Percentiles rank a stretch among this genome's conserved stretches.
These are phyloP conservation scores for Diceros bicornis DNA, from an alignment of 2,797 vertebrate genomes.

Conservation along the genomic window DNA sequence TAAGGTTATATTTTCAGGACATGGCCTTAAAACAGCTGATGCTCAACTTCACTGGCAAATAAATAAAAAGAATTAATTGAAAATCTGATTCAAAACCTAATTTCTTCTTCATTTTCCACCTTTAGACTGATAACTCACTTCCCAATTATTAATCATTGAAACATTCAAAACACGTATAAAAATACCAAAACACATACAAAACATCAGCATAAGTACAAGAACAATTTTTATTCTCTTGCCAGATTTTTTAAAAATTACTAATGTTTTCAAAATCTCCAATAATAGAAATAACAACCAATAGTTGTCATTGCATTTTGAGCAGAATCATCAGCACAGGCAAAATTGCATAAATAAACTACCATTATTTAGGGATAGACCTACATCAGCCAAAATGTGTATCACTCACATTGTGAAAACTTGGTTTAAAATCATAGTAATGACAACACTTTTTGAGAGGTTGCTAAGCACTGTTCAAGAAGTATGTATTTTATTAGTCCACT, in stretches of 20 bases:
- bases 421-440: background rate
- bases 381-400: background rate
- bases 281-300: slow-evolving; percentile 1
- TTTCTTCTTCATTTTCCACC: background rate
- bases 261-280: slow-evolving; percentile 6
- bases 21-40: background rate
- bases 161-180: background rate
- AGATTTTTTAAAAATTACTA: background rate
- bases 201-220: background rate
- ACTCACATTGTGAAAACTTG: background rate
- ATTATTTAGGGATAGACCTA: background rate
- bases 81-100: slow-evolving; percentile 1
- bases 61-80: background rate
- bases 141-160: background rate
- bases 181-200: background rate
- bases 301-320: background rate
- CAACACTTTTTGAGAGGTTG: background rate
- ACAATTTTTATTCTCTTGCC: background rate
- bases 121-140: background rate
- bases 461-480: background rate
- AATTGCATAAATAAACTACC: background rate
- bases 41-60: background rate
- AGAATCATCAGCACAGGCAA: background rate
- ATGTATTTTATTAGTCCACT: background rate
- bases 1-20: background rate